A percentile compares a stretch with the other conserved stretches of the same genome.
Conservation (phyloP, 2,113 vertebrate genomes). For the Myiozetetes cayanensis region DNA sequence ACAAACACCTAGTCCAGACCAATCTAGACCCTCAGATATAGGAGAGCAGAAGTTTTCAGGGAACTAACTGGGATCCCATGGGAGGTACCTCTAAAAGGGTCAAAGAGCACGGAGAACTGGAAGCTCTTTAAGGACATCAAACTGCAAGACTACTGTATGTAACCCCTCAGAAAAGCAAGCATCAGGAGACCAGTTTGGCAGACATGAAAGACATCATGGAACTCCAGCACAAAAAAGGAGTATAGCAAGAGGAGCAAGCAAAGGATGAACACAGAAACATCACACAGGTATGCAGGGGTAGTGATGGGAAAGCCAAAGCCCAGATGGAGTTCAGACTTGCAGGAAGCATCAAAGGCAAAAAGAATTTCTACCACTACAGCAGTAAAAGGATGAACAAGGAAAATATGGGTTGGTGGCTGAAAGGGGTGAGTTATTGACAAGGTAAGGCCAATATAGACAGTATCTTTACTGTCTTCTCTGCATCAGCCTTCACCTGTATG, state of each 20-base stretch:
- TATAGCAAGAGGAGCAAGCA: not conserved
- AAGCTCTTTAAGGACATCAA: not conserved
- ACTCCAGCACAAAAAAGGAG: not conserved
- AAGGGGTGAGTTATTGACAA: not conserved
- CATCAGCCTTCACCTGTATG: not conserved
- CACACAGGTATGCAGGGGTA: not conserved
- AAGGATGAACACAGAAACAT: not conserved
- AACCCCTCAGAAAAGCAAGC: not conserved
- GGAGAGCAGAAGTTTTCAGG: not conserved
- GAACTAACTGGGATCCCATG: not conserved
- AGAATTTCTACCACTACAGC: not conserved
- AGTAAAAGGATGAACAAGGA: not conserved
- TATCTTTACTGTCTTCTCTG: not conserved
- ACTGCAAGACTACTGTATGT: not conserved
- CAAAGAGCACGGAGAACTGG: not conserved
- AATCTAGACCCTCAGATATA: not conserved
- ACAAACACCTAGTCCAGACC: not conserved
- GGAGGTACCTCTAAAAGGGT: not conserved
- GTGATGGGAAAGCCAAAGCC: not conserved
- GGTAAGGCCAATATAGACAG: rapidly evolving
- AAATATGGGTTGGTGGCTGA: rapidly evolving
- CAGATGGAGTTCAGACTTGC: not conserved
- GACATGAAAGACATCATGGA: not conserved
- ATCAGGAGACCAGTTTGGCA: not conserved
- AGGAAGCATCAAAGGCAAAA: not conserved